phyloP scores from a whole-genome alignment of 2,888 invertebrate genomes.

The Thalpophila matura region DNA sequence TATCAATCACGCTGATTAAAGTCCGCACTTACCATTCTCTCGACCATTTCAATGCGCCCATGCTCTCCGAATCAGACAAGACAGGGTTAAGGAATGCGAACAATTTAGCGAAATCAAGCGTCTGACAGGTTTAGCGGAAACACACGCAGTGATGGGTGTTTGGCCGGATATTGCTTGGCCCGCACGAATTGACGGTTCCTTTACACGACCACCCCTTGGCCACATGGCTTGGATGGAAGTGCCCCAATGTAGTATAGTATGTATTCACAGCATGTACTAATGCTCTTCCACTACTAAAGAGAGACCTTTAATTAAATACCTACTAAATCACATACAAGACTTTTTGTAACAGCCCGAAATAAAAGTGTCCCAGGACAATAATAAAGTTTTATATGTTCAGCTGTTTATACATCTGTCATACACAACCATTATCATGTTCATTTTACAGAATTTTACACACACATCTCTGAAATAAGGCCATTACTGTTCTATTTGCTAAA shows the following conservation, averaged over 20 bases:
- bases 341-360: too few species aligned
- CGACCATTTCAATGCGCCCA: constrained; percentile 44
- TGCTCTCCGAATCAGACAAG: constrained; percentile 52
- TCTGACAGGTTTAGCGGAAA: constrained; percentile 71
- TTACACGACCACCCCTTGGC: constrained; percentile 64
- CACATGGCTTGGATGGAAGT: constrained; percentile 37
- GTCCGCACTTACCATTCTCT: constrained; percentile 35
- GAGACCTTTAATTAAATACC: neutral
- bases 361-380: neutral
- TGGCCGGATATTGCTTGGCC: constrained; percentile 80
- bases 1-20: constrained; percentile 63
- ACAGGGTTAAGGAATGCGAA: constrained; percentile 58
- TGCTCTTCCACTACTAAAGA: neutral
- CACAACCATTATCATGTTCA: neutral
- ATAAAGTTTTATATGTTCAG: neutral
- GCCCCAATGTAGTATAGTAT: constrained; percentile 23
- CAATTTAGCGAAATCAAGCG: constrained; percentile 71
- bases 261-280: constrained; percentile 18
- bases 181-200: constrained; percentile 68
- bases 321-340: neutral
- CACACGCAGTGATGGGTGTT: constrained; percentile 71
- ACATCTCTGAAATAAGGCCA: neutral
- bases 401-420: neutral
- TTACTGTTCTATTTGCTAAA: constrained; percentile 16
- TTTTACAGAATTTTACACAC: neutral